phyloP scores from a whole-genome alignment of 2,797 vertebrate species.

The Mareca strepera region DNA sequence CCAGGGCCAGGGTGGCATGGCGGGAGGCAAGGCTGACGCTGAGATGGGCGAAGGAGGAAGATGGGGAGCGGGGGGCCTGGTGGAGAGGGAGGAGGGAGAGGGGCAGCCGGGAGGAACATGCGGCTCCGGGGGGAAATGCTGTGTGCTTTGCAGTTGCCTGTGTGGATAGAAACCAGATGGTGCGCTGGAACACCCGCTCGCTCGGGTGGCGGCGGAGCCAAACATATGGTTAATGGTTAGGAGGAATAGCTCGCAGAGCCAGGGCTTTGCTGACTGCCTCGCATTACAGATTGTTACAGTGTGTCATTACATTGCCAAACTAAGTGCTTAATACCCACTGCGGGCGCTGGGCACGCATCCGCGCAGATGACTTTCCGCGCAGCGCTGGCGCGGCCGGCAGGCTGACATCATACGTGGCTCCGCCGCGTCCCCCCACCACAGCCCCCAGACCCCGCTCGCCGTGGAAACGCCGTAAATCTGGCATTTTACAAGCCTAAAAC shows the following conservation, averaged over 20 bases:
- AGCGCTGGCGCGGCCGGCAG: slow-evolving; percentile 66
- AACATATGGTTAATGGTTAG: slow-evolving; percentile 87
- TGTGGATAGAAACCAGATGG: slow-evolving; percentile 92
- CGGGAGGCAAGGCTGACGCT: slow-evolving; percentile 60
- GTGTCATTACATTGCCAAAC: slow-evolving; percentile 86
- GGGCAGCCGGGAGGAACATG: slow-evolving; percentile 58
- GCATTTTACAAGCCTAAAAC: neutral
- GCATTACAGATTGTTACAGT: slow-evolving; percentile 85
- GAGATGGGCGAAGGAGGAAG: slow-evolving; percentile 67
- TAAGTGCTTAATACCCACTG: slow-evolving; percentile 87
- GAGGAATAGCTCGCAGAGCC: slow-evolving; percentile 81
- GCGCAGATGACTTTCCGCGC: slow-evolving; percentile 71
- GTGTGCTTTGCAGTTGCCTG: slow-evolving; percentile 81
- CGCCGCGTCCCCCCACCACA: neutral
- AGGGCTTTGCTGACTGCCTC: slow-evolving; percentile 82
- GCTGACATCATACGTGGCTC: slow-evolving; percentile 75
- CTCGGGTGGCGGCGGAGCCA: slow-evolving; percentile 80
- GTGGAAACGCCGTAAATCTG: neutral
- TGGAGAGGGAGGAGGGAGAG: slow-evolving; percentile 15
- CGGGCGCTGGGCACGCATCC: slow-evolving; percentile 77
- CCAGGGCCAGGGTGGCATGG: slow-evolving; percentile 46
- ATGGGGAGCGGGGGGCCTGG: neutral
- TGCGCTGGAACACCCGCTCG: slow-evolving; percentile 84
- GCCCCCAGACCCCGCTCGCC: neutral
- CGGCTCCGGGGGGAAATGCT: slow-evolving; percentile 77